Base-by-base conservation (phyloP, 2,797 vertebrate genomes). In the Astyanax mexicanus region DNA sequence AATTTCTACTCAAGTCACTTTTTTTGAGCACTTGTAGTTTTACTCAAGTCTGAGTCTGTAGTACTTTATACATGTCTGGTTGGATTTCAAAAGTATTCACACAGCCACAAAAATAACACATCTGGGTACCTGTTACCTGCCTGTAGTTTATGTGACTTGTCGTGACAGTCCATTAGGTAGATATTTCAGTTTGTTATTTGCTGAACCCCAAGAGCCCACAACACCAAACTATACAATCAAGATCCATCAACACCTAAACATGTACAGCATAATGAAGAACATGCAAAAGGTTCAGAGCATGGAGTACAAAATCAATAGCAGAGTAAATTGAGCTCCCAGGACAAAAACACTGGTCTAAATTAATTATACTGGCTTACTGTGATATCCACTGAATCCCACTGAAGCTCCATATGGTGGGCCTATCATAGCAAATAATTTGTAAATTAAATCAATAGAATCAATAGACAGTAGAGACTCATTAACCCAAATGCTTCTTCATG, bases 381-480 rank as follows among this genome's bases (percentile, higher is more conserved):
- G 69, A 78, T 72, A 74, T 35, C 37, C 58, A 32, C 58, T 79
- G 32, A 45, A 49, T 42, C 75, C 54, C 62, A 77, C 45, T 77
- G 54, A 32, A 40, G 57, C 69, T 76, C 38, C 38, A 65, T 81
- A 77, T 74, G 82, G 64, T 75, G 62, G 69, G 70, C 44, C 74
- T 84, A 57, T 79, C 77, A 80, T 49, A 78, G 65, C 74, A 74
- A 83, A 83, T 75, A 45, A 47, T 81, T 77, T 60, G 67, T 47
- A 78, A 74, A 77, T 73, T 49, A 77, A 83, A 81, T 81, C 64
- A 79, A 74, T 77, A 42, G 51, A 83, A 81, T 81, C 64, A 79
- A 74, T 77, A 42, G 51, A 15, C 32, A 49, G 23, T 15, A 10
- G 19, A 76, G 40, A 54, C 66, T 40, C 29, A 49, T 69, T 40